Evolutionary conservation across 2,797 vertebrate species (phyloP), one percentile per base, ranked within the genome.

Genomic region (Aythya fuligula): DNA sequence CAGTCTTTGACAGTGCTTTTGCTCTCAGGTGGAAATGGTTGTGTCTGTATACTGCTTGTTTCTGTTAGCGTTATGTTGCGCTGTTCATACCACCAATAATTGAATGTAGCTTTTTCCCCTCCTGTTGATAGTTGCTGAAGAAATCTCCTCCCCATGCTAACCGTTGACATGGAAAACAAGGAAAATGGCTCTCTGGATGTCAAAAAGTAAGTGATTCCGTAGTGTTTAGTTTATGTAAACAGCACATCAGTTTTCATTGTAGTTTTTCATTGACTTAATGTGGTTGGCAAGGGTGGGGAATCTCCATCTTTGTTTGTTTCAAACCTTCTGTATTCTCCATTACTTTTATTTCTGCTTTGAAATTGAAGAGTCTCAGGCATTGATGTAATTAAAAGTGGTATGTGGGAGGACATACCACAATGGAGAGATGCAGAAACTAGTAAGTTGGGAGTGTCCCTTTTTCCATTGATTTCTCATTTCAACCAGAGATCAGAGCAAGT

Each of bases 181-280:
- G 98, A 99, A 98, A 99, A 99, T 98, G 99, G 99, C 97, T 99
- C 99, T 95, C 98, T 98, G 97, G 98, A 98, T 97, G 98, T 98
- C 95, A 99, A 99, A 98, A 99, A 98, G 99, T 99, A 99, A 96
- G 98, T 98, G 88, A 95, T n/a, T 88, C 4, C 79, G 20, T 61
- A 67, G 85, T 49, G 90, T 95, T 94, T 71, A 69, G 90, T 94
- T 93, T 95, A 60, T 51, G 25, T 93, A 88, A 95, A 84, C 49
- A 90, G 51, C 82, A 79, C 43, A 39, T 80, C 83, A 81, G 82
- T 85, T 95, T 93, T 84, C 45, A 67, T 60, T 94, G 90, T 87
- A 91, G n/a, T 85, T 95, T 95, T 94, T 30, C 51, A 93, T 82
- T 93, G 39, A 84, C 32, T 54, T 93, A 73, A 54, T 30, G 64